These are phyloP conservation scores for Sceloporus undulatus DNA, from an alignment of 2,113 vertebrate species.

Conservation along the genomic window DNA sequence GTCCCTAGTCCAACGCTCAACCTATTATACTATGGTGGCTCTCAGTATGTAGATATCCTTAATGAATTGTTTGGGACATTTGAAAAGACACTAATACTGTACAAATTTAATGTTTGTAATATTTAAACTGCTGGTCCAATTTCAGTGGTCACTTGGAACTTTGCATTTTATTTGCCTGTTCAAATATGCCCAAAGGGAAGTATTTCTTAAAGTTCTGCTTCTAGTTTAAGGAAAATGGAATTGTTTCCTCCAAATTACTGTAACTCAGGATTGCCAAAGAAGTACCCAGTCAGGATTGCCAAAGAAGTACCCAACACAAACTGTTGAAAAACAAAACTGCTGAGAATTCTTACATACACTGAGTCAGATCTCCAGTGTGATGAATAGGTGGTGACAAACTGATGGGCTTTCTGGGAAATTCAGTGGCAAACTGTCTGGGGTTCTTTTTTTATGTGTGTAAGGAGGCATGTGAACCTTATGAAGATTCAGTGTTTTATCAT, in stretches of 20 bases:
- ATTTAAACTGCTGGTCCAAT: background rate
- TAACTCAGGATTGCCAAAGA: constrained; percentile 13
- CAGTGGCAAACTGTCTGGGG: constrained; percentile 61
- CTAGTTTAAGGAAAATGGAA: background rate
- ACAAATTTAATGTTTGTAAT: background rate
- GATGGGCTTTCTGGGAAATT: constrained; percentile 76
- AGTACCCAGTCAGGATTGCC: constrained; percentile 18
- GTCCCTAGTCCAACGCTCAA: too few species aligned
- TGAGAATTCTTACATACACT: constrained; percentile 59
- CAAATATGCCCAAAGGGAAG: background rate
- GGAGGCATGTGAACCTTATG: constrained; percentile 58
- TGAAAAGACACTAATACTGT: background rate
- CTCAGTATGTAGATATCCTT: background rate
- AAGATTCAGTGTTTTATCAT: constrained; percentile 68
- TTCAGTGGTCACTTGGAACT: background rate
- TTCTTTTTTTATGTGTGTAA: constrained; percentile 55
- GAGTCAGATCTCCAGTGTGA: constrained; percentile 64
- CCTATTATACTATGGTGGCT: too few species aligned
- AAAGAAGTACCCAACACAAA: background rate
- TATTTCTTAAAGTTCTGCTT: background rate
- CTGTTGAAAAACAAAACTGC: constrained; percentile 36
- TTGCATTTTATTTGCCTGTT: background rate
- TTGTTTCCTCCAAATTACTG: background rate
- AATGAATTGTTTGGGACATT: background rate
- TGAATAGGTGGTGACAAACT: constrained; percentile 58